Conservation (phyloP, 2,113 vertebrate species). For the Hippoglossus stenolepis region DNA sequence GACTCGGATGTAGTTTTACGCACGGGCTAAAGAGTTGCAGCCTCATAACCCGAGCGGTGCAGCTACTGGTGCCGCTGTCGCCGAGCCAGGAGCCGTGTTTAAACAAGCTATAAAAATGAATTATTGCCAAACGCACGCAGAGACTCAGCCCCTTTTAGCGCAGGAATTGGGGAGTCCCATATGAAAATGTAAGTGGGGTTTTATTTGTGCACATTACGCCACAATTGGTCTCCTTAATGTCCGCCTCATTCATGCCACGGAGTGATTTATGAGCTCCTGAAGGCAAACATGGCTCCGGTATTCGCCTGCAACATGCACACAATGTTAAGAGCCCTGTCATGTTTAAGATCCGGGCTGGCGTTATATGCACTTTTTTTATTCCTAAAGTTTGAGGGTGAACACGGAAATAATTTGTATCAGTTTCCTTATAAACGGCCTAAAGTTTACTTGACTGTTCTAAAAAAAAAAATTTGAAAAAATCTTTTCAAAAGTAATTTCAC, state of each 20-base stretch:
- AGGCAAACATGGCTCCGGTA: slow-evolving; percentile 89
- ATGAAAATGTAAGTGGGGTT: slow-evolving; percentile 93
- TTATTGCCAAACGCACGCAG: slow-evolving; percentile 92
- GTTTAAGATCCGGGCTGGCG: slow-evolving; percentile 23
- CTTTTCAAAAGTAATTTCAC: not conserved
- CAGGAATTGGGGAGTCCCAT: slow-evolving; percentile 84
- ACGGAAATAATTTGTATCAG: slow-evolving; percentile 14
- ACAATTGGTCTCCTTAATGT: slow-evolving; percentile 97
- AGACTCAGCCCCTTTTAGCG: slow-evolving; percentile 87
- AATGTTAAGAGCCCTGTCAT: slow-evolving; percentile 64
- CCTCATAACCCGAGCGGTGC: slow-evolving; percentile 66
- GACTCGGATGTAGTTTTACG: slow-evolving; percentile 50
- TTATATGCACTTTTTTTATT: slow-evolving; percentile 26
- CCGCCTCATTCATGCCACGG: slow-evolving; percentile 96
- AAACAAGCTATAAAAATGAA: slow-evolving; percentile 98
- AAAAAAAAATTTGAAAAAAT: not conserved
- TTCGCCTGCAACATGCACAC: slow-evolving; percentile 73
- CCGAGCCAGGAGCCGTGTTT: slow-evolving; percentile 88
- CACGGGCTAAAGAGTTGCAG: slow-evolving; percentile 52
- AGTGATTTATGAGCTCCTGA: slow-evolving; percentile 98
- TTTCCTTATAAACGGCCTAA: not conserved
- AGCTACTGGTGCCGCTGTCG: slow-evolving; percentile 49
- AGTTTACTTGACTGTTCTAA: not conserved
- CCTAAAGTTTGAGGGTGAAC: slow-evolving; percentile 34
- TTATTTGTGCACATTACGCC: slow-evolving; percentile 95